phyloP scores from a whole-genome alignment of 2,113 vertebrate genomes.

The Donacobius atricapilla region DNA sequence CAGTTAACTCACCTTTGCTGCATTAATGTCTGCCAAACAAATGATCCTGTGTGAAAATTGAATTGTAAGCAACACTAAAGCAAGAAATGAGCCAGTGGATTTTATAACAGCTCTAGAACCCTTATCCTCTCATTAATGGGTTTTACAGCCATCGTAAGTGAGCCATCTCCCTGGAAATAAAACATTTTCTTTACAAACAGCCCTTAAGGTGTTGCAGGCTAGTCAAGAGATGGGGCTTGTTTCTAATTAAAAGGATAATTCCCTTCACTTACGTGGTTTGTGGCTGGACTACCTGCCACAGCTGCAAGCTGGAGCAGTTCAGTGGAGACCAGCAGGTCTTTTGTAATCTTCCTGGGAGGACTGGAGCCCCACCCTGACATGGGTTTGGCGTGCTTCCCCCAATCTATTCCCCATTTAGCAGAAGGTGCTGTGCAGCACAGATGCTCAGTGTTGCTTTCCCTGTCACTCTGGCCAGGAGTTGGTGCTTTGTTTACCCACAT shows the following conservation, averaged over 20 bases:
- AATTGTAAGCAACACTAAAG: not conserved
- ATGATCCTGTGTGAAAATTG: not conserved
- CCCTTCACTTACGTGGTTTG: not conserved
- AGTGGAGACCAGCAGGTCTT: not conserved
- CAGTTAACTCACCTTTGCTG: not conserved
- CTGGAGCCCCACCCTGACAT: not conserved
- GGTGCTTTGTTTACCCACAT: not conserved
- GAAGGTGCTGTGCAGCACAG: not conserved
- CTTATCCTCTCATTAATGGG: not conserved
- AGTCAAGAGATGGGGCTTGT: not conserved
- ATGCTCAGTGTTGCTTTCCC: rapidly evolving
- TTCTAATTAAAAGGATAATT: constrained; percentile 7
- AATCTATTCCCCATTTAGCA: not conserved
- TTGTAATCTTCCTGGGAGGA: not conserved
- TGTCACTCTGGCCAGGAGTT: not conserved
- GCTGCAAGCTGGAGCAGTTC: not conserved
- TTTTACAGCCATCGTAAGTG: not conserved
- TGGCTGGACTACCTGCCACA: not conserved
- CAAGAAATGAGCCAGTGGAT: not conserved
- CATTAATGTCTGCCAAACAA: not conserved
- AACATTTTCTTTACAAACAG: not conserved
- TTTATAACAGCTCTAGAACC: not conserved
- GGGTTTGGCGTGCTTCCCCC: not conserved
- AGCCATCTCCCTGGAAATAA: constrained; percentile 21
- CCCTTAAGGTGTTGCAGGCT: not conserved